A percentile compares a stretch with the other conserved stretches of the same genome.
Evolutionary conservation across 2,888 invertebrate genomes (phyloP).

Genomic region (Nomada goodeniana): DNA sequence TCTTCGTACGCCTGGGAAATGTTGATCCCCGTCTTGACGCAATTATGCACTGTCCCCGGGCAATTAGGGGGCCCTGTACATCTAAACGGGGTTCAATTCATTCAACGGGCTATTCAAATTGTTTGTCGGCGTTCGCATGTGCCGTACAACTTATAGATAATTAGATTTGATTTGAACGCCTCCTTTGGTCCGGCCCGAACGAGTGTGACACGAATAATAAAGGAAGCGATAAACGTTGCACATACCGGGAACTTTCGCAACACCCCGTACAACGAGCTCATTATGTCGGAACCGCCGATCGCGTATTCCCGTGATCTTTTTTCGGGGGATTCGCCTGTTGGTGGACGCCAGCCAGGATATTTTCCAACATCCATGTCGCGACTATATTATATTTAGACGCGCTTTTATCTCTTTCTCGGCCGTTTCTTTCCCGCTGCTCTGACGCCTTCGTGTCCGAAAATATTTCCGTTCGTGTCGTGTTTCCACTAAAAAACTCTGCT

Average conservation of each 20-base stretch:
- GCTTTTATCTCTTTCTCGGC: conserved; percentile 1
- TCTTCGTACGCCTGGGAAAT: conserved; percentile 24
- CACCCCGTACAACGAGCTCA: conserved; percentile 45
- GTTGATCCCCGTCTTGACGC: conserved; percentile 13
- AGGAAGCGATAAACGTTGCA: not conserved
- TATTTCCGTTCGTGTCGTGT: conserved; percentile 54
- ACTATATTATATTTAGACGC: conserved; percentile 29
- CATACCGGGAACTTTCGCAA: conserved; percentile 36
- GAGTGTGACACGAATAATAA: not conserved
- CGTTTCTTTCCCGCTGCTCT: not conserved
- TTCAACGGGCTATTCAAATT: not conserved
- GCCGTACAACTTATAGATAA: not conserved
- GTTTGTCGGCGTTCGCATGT: not conserved
- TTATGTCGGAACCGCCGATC: conserved; percentile 35
- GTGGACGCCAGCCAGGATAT: not conserved
- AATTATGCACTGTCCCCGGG: not conserved
- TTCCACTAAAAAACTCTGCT: conserved; percentile 49
- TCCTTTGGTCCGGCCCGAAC: not conserved
- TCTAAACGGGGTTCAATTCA: not conserved
- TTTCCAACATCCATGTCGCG: not conserved
- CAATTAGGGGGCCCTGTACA: conserved; percentile 17
- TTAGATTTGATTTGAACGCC: conserved; percentile 6
- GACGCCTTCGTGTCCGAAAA: not conserved
- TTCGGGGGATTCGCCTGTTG: not conserved
- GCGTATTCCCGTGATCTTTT: conserved; percentile 29